A percentile compares a stretch with the other conserved stretches of the same genome.
Evolutionary conservation across 2,113 vertebrate genomes (phyloP).

Genomic region (Anseranas semipalmata): DNA sequence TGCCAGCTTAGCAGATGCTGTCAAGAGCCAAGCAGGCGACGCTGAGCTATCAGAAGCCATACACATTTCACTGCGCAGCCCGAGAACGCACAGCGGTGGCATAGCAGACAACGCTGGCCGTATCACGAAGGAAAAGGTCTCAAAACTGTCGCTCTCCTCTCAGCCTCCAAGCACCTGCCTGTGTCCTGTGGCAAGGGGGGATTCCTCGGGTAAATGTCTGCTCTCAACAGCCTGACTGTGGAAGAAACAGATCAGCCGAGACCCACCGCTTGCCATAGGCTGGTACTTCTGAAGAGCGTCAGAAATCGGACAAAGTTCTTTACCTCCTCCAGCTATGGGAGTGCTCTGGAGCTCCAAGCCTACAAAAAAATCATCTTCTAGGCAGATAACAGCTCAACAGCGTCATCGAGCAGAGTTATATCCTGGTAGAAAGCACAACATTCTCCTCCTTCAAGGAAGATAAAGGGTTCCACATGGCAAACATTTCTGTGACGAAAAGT

Average conservation of each 20-base stretch:
- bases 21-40: background rate
- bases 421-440: background rate
- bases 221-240: background rate
- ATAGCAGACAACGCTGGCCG: background rate
- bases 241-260: background rate
- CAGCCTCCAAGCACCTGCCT: background rate
- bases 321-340: background rate
- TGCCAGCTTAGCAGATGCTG: background rate
- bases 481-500: background rate
- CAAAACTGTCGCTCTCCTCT: background rate
- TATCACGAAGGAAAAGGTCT: background rate
- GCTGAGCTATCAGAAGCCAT: background rate
- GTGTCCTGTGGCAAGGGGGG: background rate
- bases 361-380: background rate
- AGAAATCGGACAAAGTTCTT: background rate
- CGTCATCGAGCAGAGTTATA: background rate
- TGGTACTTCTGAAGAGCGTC: background rate
- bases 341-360: background rate
- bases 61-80: rapidly evolving
- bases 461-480: background rate
- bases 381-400: background rate
- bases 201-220: background rate
- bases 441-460: background rate
- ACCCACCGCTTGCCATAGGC: background rate
- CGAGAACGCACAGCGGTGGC: background rate